Evolutionary conservation across 1,140 invertebrate species (phyloP).

Genomic region (Anastrepha obliqua): DNA sequence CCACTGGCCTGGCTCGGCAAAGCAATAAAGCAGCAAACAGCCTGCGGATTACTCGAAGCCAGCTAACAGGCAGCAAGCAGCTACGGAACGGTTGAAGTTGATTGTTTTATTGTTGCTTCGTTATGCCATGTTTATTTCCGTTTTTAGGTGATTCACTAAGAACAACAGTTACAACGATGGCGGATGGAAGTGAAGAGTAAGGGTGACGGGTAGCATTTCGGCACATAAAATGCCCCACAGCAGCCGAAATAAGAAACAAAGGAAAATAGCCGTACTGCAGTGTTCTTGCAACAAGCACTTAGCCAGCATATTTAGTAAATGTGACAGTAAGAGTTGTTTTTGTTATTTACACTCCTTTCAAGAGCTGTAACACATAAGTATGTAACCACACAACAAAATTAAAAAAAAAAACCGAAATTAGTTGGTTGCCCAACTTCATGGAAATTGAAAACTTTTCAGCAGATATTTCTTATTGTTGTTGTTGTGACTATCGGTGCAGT

Average conservation of each 20-base stretch:
- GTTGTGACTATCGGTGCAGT: background rate
- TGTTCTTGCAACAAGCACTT: background rate
- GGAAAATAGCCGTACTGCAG: background rate
- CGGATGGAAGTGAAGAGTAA: too few species aligned
- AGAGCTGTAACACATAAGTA: conserved; percentile 6
- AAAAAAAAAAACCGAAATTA: background rate
- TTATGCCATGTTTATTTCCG: background rate
- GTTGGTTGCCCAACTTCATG: background rate
- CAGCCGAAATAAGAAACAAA: background rate
- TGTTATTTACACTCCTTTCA: conserved; percentile 51
- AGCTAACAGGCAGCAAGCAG: background rate
- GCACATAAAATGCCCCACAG: background rate
- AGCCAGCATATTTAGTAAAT: conserved; percentile 19
- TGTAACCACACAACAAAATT: too few species aligned
- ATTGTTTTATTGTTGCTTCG: background rate
- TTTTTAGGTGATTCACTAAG: background rate
- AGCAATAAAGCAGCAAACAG: background rate
- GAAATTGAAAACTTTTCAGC: background rate
- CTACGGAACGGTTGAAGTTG: background rate
- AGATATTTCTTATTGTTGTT: background rate
- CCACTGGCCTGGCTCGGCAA: background rate
- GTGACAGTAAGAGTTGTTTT: conserved; percentile 5
- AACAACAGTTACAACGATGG: background rate
- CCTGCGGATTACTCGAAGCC: background rate
- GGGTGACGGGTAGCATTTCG: background rate